These are phyloP conservation scores for Drosophila parvula DNA, from an alignment of 1,140 invertebrate species.

Conservation along the genomic window DNA sequence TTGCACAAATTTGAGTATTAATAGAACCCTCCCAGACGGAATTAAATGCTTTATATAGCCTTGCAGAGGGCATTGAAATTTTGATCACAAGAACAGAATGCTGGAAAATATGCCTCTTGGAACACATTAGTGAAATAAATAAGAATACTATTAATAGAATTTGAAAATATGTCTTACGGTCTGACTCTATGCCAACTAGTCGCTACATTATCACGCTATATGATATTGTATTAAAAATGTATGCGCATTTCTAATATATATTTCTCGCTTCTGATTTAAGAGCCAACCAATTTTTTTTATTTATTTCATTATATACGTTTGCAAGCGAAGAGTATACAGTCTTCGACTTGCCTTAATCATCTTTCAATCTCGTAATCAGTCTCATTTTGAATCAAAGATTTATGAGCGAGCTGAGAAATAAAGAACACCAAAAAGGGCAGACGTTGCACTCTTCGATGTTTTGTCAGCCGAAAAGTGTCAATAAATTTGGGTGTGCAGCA, in stretches of 20 bases:
- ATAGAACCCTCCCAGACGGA: background rate
- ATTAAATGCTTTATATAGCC: background rate
- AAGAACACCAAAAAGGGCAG: slow-evolving; percentile 31
- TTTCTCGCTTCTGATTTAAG: background rate
- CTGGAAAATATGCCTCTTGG: background rate
- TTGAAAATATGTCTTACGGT: no score
- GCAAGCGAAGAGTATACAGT: background rate
- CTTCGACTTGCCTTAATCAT: background rate
- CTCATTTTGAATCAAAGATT: slow-evolving; percentile 23
- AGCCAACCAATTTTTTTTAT: no score
- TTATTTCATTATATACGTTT: no score
- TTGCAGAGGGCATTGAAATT: background rate
- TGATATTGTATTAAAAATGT: background rate
- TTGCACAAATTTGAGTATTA: slow-evolving; percentile 15
- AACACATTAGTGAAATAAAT: background rate
- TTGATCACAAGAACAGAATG: background rate
- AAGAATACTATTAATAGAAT: background rate
- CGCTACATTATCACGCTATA: no score
- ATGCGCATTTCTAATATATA: no score
- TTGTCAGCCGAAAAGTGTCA: slow-evolving; percentile 52
- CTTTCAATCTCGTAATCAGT: background rate
- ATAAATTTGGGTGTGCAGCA: slow-evolving; percentile 36
- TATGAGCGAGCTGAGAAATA: slow-evolving; percentile 46
- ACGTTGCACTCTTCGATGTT: slow-evolving; percentile 27
- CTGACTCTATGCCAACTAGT: no score